Evolutionary conservation across 2,888 invertebrate species (phyloP).

Genomic region (Pristionchus entomophagus): DNA sequence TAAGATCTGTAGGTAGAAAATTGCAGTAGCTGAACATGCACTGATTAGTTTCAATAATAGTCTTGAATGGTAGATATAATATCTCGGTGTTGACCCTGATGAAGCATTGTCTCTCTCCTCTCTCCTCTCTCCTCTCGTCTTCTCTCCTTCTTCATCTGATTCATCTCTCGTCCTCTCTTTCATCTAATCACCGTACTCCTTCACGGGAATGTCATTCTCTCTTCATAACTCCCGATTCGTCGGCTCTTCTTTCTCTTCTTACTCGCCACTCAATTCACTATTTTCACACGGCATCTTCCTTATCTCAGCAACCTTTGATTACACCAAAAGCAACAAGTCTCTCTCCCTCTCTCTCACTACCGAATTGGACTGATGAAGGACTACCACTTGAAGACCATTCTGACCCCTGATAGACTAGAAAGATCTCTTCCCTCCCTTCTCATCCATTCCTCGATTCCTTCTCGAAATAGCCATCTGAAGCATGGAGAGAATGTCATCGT

Average conservation of each 20-base stretch:
- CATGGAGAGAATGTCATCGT: background rate
- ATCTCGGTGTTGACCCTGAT: too few relatives aligned
- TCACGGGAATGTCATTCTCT: background rate
- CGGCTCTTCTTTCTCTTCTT: background rate
- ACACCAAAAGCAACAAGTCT: background rate
- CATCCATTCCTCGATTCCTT: background rate
- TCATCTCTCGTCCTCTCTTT: conserved; percentile 34
- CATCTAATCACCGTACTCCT: conserved; percentile 38
- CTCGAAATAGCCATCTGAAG: conserved; percentile 15
- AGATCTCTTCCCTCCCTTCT: background rate
- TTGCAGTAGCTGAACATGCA: too few relatives aligned
- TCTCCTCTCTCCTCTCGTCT: background rate
- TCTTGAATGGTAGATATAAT: too few relatives aligned
- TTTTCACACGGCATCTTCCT: background rate
- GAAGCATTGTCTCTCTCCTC: background rate
- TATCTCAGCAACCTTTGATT: background rate
- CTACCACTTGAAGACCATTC: too few relatives aligned
- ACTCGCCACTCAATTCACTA: conserved; percentile 4
- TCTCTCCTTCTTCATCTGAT: background rate
- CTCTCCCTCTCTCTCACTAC: background rate
- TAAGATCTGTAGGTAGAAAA: too few relatives aligned
- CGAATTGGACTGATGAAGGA: too few relatives aligned
- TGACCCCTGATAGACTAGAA: too few relatives aligned
- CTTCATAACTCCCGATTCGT: conserved; percentile 38
- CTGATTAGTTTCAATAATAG: too few relatives aligned